Evolutionary conservation across 2,797 vertebrate species (phyloP), one percentile per base, ranked within the genome.

Genomic region (Poeciliopsis turneri): DNA sequence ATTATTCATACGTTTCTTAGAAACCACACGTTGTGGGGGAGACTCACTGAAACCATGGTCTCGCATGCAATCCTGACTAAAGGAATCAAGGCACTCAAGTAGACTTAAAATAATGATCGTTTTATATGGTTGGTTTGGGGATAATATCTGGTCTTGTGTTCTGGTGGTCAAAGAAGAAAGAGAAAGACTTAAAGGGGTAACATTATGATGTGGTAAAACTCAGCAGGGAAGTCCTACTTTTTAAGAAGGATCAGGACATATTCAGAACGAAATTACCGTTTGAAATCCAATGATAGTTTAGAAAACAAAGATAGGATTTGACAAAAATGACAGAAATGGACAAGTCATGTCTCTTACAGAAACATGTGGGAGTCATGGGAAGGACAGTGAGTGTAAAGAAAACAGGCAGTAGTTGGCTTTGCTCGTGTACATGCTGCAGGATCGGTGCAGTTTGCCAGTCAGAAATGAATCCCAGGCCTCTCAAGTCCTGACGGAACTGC

Each of bases 401-500:
- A 86, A 84, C 78, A 51, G 77, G 73, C 47, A 68, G 76, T 83
- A 91, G 90, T 88, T 86, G 88, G 87, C 84, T 82, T 74, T 85
- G 88, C 86, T 89, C 69, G 73, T 80, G 88, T 76, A 89, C 86
- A 91, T 82, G 86, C 12, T 79, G 78, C 57, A 82, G 51, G 73
- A 73, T 77, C 15, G 79, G 68, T 75, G 77, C 45, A 55, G 79
- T 55, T 81, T 82, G 87, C 91, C 90, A 90, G 84, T 84, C 71
- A 82, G 41, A 91, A 90, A 89, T 89, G 78, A 91, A 89, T 83
- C 70, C 18, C 89, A 88, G 85, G 66, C 90, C 78, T 3, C 16
- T 71, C 46, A 80, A 86, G 82, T 85, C 49, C 73, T 82, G 79
- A 69, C 45, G 77, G 55, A 30, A 59, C 80, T 85, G 87, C 82